These are phyloP conservation scores for Sus cebifrons DNA, from an alignment of 2,797 vertebrate species.

Conservation along the genomic window DNA sequence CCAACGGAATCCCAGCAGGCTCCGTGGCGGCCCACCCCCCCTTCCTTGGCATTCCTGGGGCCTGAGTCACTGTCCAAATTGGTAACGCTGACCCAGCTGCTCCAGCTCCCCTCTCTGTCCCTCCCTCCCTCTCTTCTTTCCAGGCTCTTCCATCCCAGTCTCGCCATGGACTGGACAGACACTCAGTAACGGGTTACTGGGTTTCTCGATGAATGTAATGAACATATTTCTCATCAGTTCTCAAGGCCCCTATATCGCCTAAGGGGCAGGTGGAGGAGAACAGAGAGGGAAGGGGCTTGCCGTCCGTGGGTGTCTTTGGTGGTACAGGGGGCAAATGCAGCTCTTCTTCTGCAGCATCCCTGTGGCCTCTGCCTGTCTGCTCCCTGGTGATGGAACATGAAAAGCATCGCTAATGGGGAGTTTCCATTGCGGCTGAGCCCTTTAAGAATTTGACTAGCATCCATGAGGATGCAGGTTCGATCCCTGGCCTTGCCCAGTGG, in stretches of 20 bases:
- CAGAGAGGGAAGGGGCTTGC: background rate
- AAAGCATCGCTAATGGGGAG: background rate
- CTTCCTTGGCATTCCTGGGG: slow-evolving; percentile 74
- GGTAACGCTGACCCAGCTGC: slow-evolving; percentile 78
- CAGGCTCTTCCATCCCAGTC: slow-evolving; percentile 26
- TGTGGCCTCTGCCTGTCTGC: background rate
- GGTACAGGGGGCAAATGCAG: background rate
- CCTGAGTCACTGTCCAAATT: slow-evolving; percentile 77
- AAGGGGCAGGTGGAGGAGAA: background rate
- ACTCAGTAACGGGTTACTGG: background rate
- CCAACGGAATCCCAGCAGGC: slow-evolving; percentile 48
- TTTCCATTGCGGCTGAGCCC: too few relatives aligned
- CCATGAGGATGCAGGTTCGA: too few relatives aligned
- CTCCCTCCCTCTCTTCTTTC: slow-evolving; percentile 5
- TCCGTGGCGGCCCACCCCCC: slow-evolving; percentile 19
- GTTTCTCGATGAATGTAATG: slow-evolving; percentile 27
- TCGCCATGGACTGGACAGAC: background rate
- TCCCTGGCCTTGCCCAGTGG: too few relatives aligned
- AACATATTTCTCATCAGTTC: background rate
- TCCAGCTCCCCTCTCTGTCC: slow-evolving; percentile 19
- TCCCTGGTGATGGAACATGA: background rate
- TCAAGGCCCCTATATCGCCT: background rate
- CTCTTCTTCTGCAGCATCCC: background rate
- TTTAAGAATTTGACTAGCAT: too few relatives aligned
- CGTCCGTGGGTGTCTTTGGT: background rate